Base-by-base conservation (phyloP, 2,113 vertebrate genomes). In the Chelonoidis abingdonii region DNA sequence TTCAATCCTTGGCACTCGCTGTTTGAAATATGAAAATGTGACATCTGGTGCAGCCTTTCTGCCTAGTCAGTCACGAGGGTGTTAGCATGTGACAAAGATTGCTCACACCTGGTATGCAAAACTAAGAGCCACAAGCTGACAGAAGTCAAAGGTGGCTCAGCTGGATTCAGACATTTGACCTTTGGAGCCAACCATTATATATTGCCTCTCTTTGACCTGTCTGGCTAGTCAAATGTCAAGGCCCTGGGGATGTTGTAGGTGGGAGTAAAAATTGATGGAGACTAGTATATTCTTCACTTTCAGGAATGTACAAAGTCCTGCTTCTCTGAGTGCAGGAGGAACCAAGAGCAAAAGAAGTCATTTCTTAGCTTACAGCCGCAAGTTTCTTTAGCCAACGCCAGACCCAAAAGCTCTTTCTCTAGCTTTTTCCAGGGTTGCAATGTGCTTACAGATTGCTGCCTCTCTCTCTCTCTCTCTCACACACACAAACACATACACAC, bases 51-150 rank as follows among this genome's bases (percentile, higher is more conserved):
- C 72, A 93, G 52, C 52, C 78, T 78, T 94, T 80, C 79, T 80
- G 89, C 92, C 78, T 72, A 7, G 2, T 16, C 81, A 72, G 84
- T 83, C 78, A 54, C 92, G 75, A 81, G 65, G 12, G 82, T 44
- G 80, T 80, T 81, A 78, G 85, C 52, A 78, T 94, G 88, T 52
- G 90, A 83, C 21, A 44, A 13, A 0, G 41, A 82, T 91, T 87
- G 94, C 93, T 93, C 79, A 91, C 87, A 89, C 72, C 6, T 52
- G 75, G 19, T 6, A 10, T 17, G 47, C 92, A 89, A 82, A 96
- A 65, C 72, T 65, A 90, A 93, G 79, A 56, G 85, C 65, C 47
- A 57, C 57, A 82, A 54, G 50, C 88, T 82, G 84, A 44, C 52
- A 24, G 54, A 56, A 52, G 31, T 84, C 52, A 41, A 84, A 47